Percentiles rank a stretch among this genome's conserved stretches.
Conservation (phyloP, 2,113 vertebrate species). For the Osmerus eperlanus region DNA sequence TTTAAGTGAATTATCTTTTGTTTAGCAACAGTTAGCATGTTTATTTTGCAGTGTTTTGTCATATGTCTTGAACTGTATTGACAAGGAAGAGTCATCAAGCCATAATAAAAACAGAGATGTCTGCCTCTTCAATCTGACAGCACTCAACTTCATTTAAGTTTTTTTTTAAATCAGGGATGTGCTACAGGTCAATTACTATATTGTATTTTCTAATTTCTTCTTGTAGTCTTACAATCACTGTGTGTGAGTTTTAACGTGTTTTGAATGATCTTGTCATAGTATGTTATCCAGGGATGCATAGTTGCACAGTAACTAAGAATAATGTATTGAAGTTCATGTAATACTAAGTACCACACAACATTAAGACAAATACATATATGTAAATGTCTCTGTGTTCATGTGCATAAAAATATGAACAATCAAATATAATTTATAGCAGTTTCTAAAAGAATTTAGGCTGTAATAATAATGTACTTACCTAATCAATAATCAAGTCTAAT, state of each 20-base stretch:
- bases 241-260: no score
- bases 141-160: conserved; percentile 24
- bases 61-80: conserved; percentile 24
- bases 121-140: neutral
- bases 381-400: conserved; percentile 58
- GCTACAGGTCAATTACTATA: conserved; percentile 39
- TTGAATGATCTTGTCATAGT: no score
- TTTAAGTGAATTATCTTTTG: neutral
- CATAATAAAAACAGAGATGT: conserved; percentile 34
- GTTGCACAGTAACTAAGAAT: no score
- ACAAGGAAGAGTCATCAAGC: conserved; percentile 22
- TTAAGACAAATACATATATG: conserved; percentile 23
- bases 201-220: conserved; percentile 22
- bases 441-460: conserved; percentile 32
- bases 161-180: conserved; percentile 35
- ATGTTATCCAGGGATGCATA: no score
- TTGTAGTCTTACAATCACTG: no score
- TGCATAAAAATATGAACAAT: conserved; percentile 26
- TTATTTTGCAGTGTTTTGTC: neutral
- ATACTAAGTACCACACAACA: no score
- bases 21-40: conserved; percentile 1
- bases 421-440: no score
- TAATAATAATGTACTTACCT: conserved; percentile 59
- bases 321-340: no score
- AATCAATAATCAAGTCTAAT: conserved; percentile 62